Percentiles rank a stretch among this genome's conserved stretches.
These are phyloP conservation scores for Siphonodentalium dalli DNA, from an alignment of 2,888 invertebrate genomes.

Conservation along the genomic window DNA sequence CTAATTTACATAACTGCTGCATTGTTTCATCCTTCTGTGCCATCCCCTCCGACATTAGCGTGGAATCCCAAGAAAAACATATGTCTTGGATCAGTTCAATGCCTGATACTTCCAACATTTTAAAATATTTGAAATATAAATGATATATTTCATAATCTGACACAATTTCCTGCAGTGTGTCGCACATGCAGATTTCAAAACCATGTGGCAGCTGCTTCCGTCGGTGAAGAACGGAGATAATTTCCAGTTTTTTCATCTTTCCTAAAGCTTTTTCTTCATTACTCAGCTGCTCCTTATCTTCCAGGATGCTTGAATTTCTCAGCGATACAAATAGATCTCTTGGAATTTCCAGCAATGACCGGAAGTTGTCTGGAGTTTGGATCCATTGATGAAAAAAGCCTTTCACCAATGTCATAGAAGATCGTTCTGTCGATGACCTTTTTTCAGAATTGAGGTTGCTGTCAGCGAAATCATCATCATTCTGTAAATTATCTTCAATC, in stretches of 20 bases:
- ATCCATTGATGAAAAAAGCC: constrained; percentile 55
- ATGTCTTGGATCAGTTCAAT: constrained; percentile 45
- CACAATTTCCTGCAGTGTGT: constrained; percentile 47
- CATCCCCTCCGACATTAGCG: constrained; percentile 38
- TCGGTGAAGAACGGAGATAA: constrained; percentile 42
- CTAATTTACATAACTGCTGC: constrained; percentile 44
- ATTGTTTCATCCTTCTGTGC: constrained; percentile 37
- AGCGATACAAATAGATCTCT: constrained; percentile 38
- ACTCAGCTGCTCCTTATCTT: constrained; percentile 40
- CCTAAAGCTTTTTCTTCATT: constrained; percentile 43
- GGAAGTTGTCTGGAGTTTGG: constrained; percentile 48
- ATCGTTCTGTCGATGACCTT: too few relatives aligned
- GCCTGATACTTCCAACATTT: constrained; percentile 35
- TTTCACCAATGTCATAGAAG: constrained; percentile 48
- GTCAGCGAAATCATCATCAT: constrained; percentile 32
- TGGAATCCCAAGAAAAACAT: constrained; percentile 38
- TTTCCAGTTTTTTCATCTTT: constrained; percentile 47
- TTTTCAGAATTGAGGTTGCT: constrained; percentile 34
- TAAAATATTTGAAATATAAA: constrained; percentile 52
- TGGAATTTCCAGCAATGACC: constrained; percentile 39
- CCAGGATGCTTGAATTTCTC: constrained; percentile 33
- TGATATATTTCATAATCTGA: constrained; percentile 44
- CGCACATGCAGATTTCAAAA: constrained; percentile 55
- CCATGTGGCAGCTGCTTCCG: constrained; percentile 49
- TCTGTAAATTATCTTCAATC: constrained; percentile 19